Evolutionary conservation across 2,113 vertebrate genomes (phyloP).

Genomic region (Corynorhinus townsendii): DNA sequence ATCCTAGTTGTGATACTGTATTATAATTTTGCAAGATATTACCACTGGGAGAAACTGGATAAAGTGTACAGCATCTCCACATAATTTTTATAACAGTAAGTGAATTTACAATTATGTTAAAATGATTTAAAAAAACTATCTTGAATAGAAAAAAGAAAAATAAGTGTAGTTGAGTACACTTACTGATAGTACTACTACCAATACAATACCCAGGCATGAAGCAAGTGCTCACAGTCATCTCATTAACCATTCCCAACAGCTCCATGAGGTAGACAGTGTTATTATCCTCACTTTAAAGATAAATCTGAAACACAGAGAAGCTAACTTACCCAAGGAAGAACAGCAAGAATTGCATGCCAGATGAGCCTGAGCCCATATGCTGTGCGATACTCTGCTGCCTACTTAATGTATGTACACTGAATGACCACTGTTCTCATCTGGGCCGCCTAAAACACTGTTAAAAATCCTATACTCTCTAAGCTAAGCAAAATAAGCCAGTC

Average conservation of each 20-base stretch:
- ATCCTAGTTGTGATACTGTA: neutral
- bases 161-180: neutral
- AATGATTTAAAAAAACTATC: neutral
- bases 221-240: neutral
- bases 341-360: neutral
- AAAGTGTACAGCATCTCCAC: neutral
- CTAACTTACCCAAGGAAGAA: neutral
- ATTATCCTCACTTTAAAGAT: neutral
- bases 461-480: neutral
- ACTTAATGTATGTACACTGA: rapidly evolving
- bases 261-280: no score
- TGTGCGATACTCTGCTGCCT: neutral
- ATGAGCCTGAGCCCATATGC: rapidly evolving
- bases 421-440: neutral
- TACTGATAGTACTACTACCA: neutral
- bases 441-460: no score
- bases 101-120: neutral
- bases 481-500: no score
- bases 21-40: neutral
- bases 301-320: neutral
- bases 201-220: neutral
- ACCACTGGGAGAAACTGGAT: neutral
- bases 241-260: neutral
- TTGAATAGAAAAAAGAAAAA: neutral
- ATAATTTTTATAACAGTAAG: neutral